These are phyloP conservation scores for Cinclus mexicanus DNA, from an alignment of 2,113 vertebrate species.

Conservation along the genomic window DNA sequence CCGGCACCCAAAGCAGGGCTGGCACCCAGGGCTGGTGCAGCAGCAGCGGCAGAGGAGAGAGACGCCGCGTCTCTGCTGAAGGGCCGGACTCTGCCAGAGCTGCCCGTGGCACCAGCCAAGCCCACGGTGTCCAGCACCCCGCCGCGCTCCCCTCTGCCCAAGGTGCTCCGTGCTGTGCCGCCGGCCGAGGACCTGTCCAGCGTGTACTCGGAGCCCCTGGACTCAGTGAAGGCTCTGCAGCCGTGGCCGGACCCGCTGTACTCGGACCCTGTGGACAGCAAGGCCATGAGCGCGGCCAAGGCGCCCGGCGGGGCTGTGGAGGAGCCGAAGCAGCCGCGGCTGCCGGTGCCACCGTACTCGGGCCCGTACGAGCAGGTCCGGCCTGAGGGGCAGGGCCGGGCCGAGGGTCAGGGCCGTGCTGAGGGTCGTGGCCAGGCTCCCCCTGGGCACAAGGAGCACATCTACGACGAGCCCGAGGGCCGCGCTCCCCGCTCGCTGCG, in stretches of 20 bases:
- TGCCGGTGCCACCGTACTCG: slow-evolving; percentile 35
- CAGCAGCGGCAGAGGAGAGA: slow-evolving; percentile 8
- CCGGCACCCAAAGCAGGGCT: not conserved
- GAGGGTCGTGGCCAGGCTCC: not conserved
- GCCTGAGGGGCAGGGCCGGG: slow-evolving; percentile 28
- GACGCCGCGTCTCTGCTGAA: slow-evolving; percentile 53
- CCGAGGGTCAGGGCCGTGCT: slow-evolving; percentile 18
- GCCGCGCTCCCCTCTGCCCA: slow-evolving; percentile 67
- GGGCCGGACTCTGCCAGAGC: slow-evolving; percentile 80
- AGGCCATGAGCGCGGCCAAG: not conserved
- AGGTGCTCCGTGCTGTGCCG: not conserved
- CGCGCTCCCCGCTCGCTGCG: slow-evolving; percentile 25
- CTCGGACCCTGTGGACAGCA: slow-evolving; percentile 89
- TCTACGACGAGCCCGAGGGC: slow-evolving; percentile 94
- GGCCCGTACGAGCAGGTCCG: slow-evolving; percentile 78
- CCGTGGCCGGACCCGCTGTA: slow-evolving; percentile 80
- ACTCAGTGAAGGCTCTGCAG: slow-evolving; percentile 77
- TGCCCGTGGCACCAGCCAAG: slow-evolving; percentile 35
- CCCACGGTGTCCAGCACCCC: slow-evolving; percentile 29
- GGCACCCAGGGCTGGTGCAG: slow-evolving; percentile 54
- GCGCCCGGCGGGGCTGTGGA: not conserved
- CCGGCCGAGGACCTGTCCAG: slow-evolving; percentile 53
- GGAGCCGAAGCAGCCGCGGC: not conserved
- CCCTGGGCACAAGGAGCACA: slow-evolving; percentile 76
- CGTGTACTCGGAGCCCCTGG: slow-evolving; percentile 90